Base-by-base conservation (phyloP, 2,888 invertebrate species). In the Lepidocyrtinus sp. region DNA sequence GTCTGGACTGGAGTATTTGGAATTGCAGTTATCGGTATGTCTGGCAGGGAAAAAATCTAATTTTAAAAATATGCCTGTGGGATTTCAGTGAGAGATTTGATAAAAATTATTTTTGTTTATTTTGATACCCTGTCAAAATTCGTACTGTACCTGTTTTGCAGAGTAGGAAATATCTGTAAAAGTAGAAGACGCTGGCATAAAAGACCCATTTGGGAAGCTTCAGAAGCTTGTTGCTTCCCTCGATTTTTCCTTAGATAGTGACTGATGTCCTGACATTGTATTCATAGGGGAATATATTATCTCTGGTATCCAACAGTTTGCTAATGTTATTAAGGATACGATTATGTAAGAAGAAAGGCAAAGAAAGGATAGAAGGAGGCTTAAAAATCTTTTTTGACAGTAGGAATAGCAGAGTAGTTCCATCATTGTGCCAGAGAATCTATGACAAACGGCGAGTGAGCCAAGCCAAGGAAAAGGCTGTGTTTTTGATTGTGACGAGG, bases 241-340 rank as follows among this genome's bases (percentile, higher is more conserved):
- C 5, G 36, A 36, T 5, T 36, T 36, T 55, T 55, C 17, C 17
- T 55, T 5, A n/a, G 3, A 55, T 12, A n/a, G 3, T 55, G 15
- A 9, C n/a, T 55, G 55, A 5, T 55, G 55, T n/a, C n/a, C n/a
- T n/a, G n/a, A n/a, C 55, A 55, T 17, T n/a, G n/a, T n/a, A n/a
- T 55, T 55, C 55, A 55, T n/a, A 55, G n/a, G 55, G 55, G 55
- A 55, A 55, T 55, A n/a, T n/a, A 55, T 55, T 55, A 55, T 55
- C 17, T 9, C 55, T 17, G 17, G 55, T n/a, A 55, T 55, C 55
- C 55, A 55, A 17, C 55, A 55, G 55, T 55, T 55, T 55, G 55
- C 55, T n/a, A 17, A n/a, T 55, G 17, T 55, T 55, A 55, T 55
- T 55, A n/a, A n/a, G n/a, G n/a, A n/a, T n/a, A 55, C 17, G 55